Evolutionary conservation across 2,888 invertebrate genomes (phyloP).

Genomic region (Dryomyza anilis): DNA sequence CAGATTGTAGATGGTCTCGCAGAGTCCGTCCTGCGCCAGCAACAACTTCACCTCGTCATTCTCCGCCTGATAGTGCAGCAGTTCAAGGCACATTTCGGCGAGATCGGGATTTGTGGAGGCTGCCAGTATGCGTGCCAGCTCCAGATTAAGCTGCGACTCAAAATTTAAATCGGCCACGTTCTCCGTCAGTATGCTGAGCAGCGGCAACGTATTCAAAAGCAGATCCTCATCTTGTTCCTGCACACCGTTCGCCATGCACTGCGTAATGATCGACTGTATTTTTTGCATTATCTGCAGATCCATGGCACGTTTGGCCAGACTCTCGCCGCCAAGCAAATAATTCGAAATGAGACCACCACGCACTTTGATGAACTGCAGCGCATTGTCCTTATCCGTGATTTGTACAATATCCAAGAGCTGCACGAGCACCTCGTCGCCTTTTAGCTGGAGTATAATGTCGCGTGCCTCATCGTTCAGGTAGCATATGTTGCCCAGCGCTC

Average conservation of each 20-base stretch:
- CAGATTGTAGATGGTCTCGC: constrained; percentile 75
- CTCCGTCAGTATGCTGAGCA: constrained; percentile 69
- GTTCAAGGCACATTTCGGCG: constrained; percentile 77
- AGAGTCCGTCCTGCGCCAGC: constrained; percentile 76
- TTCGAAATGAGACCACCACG: constrained; percentile 80
- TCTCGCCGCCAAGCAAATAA: constrained; percentile 75
- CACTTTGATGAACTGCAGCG: constrained; percentile 67
- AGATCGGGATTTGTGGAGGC: constrained; percentile 73
- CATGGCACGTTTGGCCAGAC: constrained; percentile 68
- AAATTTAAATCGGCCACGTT: constrained; percentile 68
- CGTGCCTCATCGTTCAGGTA: constrained; percentile 80
- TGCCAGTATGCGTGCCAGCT: constrained; percentile 67
- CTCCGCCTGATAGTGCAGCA: constrained; percentile 77
- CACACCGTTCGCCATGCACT: constrained; percentile 61
- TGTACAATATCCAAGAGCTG: constrained; percentile 58
- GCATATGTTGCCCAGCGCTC: constrained; percentile 87
- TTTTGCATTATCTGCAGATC: constrained; percentile 65
- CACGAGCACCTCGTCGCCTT: constrained; percentile 64
- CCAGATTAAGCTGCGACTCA: constrained; percentile 64
- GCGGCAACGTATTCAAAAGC: constrained; percentile 65
- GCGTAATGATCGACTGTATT: constrained; percentile 64
- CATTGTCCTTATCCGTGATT: constrained; percentile 52
- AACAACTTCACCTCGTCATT: constrained; percentile 79
- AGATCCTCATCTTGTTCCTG: constrained; percentile 65
- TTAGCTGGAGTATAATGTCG: constrained; percentile 62